Base-by-base conservation (phyloP, 2,888 invertebrate genomes). In the Pandemis heparana region DNA sequence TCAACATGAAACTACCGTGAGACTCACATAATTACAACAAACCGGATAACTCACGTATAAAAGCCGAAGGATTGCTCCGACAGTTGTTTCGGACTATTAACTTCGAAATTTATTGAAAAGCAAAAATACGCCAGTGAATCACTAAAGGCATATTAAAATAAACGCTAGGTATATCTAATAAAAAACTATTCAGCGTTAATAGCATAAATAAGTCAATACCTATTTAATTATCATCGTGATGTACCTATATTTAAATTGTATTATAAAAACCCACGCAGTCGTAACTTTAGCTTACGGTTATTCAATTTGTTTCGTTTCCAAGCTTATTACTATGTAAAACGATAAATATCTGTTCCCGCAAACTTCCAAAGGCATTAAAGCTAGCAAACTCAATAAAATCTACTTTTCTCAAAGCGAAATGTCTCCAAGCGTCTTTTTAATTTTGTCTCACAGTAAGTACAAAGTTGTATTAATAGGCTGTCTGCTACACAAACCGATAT, bases 391-490 rank as follows among this genome's bases (percentile, higher is more conserved):
- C 48, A 51, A 61, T 66, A 60, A 60, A 61, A 69, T 69, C 8
- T 48, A 60, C 38, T 51, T 63, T 63, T 61, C 41, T 66, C 66
- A 66, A 41, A 63, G 72, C 56, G 12, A 68, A 56, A 63, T n/a
- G 18, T 71, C 61, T 43, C 1, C 41, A 53, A 61, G 66, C 3
- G 51, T 61, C 51, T 66, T 71, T 70, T 66, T 61, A 65, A 66
- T 60, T 64, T 32, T 53, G 68, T 39, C 62, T 72, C 56, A 1
- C 23, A 67, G 56, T 63, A 18, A 68, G 66, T 68, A 18, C 32
- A 39, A 72, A 72, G 56, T 68, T 72, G 39, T 62, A n/a, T 39
- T 48, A 48, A 14, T 51, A 61, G 69, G 69, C 69, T 61, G 69
- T 51, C 65, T 65, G 46, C 3, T 48, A 38, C 16, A 68, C 38